phyloP scores from a whole-genome alignment of 2,888 invertebrate species.

The Osmoderma eremita region DNA sequence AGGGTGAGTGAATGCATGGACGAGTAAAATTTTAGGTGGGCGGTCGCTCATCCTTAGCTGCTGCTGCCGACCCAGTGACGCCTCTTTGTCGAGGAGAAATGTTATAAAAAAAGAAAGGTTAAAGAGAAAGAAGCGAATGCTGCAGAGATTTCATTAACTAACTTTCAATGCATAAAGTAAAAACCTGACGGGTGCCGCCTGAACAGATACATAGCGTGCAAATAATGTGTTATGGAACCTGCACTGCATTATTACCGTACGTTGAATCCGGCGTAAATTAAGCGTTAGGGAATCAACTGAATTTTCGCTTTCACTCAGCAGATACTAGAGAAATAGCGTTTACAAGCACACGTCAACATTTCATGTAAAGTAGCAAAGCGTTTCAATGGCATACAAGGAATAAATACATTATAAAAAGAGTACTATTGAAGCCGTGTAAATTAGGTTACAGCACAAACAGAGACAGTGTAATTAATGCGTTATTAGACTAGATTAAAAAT shows the following conservation, averaged over 20 bases:
- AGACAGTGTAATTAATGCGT: background rate
- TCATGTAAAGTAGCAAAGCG: background rate
- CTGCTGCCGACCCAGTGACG: background rate
- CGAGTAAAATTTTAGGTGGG: no score
- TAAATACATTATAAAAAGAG: no score
- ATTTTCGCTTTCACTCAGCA: slow-evolving; percentile 28
- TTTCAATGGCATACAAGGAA: no score
- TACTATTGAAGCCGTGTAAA: background rate
- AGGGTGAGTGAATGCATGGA: no score
- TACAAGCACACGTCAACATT: no score
- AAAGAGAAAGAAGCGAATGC: no score
- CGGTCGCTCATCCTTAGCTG: no score
- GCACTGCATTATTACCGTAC: background rate
- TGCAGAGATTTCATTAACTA: background rate
- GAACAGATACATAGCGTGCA: background rate
- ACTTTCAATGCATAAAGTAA: background rate
- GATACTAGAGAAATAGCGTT: background rate
- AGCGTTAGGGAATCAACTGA: background rate
- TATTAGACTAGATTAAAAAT: background rate
- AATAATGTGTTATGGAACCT: slow-evolving; percentile 3
- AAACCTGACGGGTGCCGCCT: background rate
- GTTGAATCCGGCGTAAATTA: slow-evolving; percentile 6
- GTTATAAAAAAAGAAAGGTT: no score
- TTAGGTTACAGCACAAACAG: background rate
- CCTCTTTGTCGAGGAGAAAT: no score